phyloP scores from a whole-genome alignment of 2,113 vertebrate species.

The Trachemys scripta region DNA sequence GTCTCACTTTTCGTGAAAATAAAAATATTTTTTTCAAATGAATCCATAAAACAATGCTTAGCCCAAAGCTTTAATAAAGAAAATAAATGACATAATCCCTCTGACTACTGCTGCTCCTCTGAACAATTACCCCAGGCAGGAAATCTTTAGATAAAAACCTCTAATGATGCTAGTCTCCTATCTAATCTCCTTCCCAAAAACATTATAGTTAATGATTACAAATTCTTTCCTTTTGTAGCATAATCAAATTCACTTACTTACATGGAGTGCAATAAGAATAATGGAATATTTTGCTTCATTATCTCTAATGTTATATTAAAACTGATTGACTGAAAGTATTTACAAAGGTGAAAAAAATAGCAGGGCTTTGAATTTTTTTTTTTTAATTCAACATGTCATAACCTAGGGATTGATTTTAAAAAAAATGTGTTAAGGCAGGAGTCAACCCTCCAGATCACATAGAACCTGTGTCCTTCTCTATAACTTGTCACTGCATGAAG shows the following conservation, averaged over 20 bases:
- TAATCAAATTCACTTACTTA: slow-evolving; percentile 63
- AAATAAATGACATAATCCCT: slow-evolving; percentile 57
- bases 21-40: not conserved
- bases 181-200: slow-evolving; percentile 60
- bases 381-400: slow-evolving; percentile 17
- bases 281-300: not conserved
- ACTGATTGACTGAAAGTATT: slow-evolving; percentile 4
- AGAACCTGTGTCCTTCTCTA: not conserved
- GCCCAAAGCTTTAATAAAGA: slow-evolving; percentile 41
- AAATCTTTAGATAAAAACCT: slow-evolving; percentile 74
- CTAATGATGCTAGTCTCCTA: slow-evolving; percentile 68
- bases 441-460: not conserved
- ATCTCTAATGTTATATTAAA: slow-evolving; percentile 38
- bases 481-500: not conserved
- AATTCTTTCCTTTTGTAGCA: slow-evolving; percentile 65
- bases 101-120: slow-evolving; percentile 41
- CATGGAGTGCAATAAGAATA: slow-evolving; percentile 44
- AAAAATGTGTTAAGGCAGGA: not conserved
- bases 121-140: slow-evolving; percentile 67
- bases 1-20: not conserved
- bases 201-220: slow-evolving; percentile 68
- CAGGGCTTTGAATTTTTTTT: slow-evolving; percentile 6
- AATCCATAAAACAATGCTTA: slow-evolving; percentile 37
- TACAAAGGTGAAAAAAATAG: slow-evolving; percentile 15
- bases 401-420: not conserved